phyloP scores from a whole-genome alignment of 2,797 vertebrate species.

The Pygocentrus nattereri region DNA sequence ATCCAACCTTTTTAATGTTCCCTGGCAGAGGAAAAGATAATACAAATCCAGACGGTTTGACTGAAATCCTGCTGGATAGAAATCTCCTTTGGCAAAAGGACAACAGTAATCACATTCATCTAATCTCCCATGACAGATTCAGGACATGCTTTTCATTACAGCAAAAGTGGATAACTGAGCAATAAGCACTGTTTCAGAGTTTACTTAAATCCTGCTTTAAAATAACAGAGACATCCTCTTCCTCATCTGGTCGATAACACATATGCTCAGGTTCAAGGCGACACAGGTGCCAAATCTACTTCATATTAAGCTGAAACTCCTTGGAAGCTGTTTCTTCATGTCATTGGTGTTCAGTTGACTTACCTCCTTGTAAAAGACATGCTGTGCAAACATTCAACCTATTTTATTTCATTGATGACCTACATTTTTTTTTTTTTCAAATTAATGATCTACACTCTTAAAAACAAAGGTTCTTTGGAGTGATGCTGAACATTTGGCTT shows the following conservation, averaged over 20 bases:
- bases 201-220: constrained; percentile 89
- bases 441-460: too few species aligned
- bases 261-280: constrained; percentile 71
- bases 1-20: constrained; percentile 71
- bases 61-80: constrained; percentile 80
- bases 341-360: neutral
- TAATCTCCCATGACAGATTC: constrained; percentile 95
- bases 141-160: constrained; percentile 96
- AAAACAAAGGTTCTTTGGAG: too few species aligned
- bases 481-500: too few species aligned
- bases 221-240: constrained; percentile 83
- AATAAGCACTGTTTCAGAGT: constrained; percentile 90
- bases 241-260: constrained; percentile 67
- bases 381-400: neutral
- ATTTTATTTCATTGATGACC: too few species aligned
- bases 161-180: constrained; percentile 92
- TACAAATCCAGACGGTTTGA: constrained; percentile 69
- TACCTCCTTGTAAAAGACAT: neutral
- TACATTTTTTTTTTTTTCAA: neutral
- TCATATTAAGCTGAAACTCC: constrained; percentile 26
- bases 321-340: neutral
- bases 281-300: constrained; percentile 70
- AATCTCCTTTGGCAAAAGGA: constrained; percentile 90
- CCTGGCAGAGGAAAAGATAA: constrained; percentile 68
- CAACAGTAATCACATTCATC: constrained; percentile 94